Percentiles rank a stretch among this genome's conserved stretches.
Conservation (phyloP, 2,797 vertebrate genomes). For the Oreortyx pictus region DNA sequence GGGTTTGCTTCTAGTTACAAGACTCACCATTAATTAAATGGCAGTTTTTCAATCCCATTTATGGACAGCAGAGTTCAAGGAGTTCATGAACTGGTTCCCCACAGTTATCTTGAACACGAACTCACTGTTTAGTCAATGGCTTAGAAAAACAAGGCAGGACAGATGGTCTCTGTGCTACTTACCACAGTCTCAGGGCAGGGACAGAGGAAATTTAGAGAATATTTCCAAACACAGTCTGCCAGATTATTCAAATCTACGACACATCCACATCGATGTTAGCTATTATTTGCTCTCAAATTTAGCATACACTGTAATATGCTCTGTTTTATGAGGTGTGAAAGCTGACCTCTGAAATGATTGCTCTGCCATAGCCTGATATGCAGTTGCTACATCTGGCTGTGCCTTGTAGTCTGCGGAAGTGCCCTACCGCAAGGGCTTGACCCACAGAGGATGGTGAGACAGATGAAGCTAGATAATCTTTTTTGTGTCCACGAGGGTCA, state of each 20-base stretch:
- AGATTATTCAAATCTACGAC: slow-evolving; percentile 43
- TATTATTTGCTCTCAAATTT: slow-evolving; percentile 45
- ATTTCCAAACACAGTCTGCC: slow-evolving; percentile 50
- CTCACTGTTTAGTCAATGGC: slow-evolving; percentile 83
- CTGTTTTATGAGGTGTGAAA: slow-evolving; percentile 53
- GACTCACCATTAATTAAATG: slow-evolving; percentile 50
- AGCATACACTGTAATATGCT: slow-evolving; percentile 23
- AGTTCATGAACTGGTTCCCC: slow-evolving; percentile 83
- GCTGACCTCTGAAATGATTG: slow-evolving; percentile 39
- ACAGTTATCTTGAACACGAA: slow-evolving; percentile 79
- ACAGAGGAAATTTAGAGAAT: slow-evolving; percentile 70
- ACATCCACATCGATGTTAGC: neutral
- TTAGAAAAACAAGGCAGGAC: slow-evolving; percentile 81
- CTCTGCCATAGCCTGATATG: slow-evolving; percentile 39
- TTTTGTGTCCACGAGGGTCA: slow-evolving; percentile 61
- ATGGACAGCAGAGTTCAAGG: slow-evolving; percentile 75
- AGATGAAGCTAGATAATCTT: slow-evolving; percentile 57
- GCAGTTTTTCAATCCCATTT: slow-evolving; percentile 51
- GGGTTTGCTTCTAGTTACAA: slow-evolving; percentile 23
- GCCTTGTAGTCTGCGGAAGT: slow-evolving; percentile 69
- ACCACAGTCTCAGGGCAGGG: slow-evolving; percentile 81
- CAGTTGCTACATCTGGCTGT: slow-evolving; percentile 63
- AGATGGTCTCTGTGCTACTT: slow-evolving; percentile 76
- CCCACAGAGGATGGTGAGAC: slow-evolving; percentile 66
- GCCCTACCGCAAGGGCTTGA: slow-evolving; percentile 68